These are phyloP conservation scores for Clanis bilineata DNA, from an alignment of 2,888 invertebrate genomes.

Conservation along the genomic window DNA sequence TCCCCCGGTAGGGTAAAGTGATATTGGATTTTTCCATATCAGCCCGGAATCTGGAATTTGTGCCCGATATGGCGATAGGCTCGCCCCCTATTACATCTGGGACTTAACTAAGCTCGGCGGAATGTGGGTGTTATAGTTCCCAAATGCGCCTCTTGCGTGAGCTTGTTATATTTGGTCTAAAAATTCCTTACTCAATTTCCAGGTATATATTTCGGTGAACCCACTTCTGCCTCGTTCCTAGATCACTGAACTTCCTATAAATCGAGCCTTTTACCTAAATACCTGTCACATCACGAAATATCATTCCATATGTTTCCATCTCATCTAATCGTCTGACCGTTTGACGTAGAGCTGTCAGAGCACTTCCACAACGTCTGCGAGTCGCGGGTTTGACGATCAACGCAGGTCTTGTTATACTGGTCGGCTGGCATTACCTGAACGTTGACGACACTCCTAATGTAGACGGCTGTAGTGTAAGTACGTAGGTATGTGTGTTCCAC, in stretches of 20 bases:
- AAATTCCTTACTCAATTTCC: neutral
- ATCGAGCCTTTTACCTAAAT: neutral
- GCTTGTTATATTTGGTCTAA: too few species aligned
- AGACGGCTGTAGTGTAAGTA: conserved; percentile 17
- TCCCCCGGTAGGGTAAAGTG: too few species aligned
- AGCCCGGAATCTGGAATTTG: too few species aligned
- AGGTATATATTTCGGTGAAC: neutral
- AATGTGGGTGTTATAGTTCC: too few species aligned
- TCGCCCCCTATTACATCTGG: too few species aligned
- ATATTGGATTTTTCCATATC: too few species aligned
- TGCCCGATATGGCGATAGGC: too few species aligned
- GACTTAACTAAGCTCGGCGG: too few species aligned
- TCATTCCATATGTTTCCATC: neutral
- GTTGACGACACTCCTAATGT: conserved; percentile 21
- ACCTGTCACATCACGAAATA: neutral
- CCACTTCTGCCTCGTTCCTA: neutral
- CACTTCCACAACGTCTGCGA: neutral
- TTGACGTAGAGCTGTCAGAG: neutral
- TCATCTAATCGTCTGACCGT: conserved; percentile 2
- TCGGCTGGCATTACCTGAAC: conserved; percentile 19
- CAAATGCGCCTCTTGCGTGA: too few species aligned
- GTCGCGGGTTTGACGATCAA: conserved; percentile 5
- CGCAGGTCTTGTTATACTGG: conserved; percentile 14
- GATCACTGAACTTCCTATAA: neutral
- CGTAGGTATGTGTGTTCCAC: neutral